These are phyloP conservation scores for Parotia lawesii DNA, from an alignment of 2,113 vertebrate genomes.

Conservation along the genomic window DNA sequence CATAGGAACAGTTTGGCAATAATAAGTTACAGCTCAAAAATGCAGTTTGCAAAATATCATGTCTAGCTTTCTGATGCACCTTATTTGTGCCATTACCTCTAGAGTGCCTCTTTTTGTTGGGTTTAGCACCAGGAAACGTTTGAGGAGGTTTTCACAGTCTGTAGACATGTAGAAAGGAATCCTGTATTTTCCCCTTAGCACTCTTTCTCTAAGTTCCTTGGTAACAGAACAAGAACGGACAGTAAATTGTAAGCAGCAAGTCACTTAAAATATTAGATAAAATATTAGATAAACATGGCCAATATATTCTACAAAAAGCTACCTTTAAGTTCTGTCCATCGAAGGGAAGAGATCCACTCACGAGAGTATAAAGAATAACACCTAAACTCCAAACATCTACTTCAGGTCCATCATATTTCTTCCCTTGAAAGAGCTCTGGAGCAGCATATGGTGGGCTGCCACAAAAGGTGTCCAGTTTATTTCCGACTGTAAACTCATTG, in stretches of 20 bases:
- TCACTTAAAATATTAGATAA: background rate
- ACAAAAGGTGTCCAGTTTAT: constrained; percentile 98
- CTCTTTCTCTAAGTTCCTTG: constrained; percentile 93
- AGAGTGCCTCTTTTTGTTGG: constrained; percentile 95
- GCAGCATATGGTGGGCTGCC: constrained; percentile 96
- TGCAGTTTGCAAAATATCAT: background rate
- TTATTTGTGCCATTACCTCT: constrained; percentile 82
- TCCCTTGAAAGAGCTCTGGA: constrained; percentile 97
- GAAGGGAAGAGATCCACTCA: constrained; percentile 97
- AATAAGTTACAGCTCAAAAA: background rate
- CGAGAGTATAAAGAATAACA: constrained; percentile 96
- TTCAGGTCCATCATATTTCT: constrained; percentile 97
- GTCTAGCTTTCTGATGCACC: background rate
- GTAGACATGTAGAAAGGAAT: constrained; percentile 99
- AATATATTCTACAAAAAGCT: background rate
- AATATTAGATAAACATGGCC: background rate
- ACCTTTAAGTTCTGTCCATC: constrained; percentile 98
- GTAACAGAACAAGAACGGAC: background rate
- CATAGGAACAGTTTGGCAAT: background rate
- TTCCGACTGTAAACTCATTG: constrained; percentile 95
- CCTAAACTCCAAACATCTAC: constrained; percentile 98
- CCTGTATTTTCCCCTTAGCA: constrained; percentile 96
- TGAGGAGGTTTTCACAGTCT: constrained; percentile 98
- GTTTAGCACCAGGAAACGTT: constrained; percentile 97
- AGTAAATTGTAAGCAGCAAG: background rate